A percentile compares a stretch with the other conserved stretches of the same genome.
These are phyloP conservation scores for Teleogryllus oceanicus DNA, from an alignment of 2,888 invertebrate species.

Conservation along the genomic window DNA sequence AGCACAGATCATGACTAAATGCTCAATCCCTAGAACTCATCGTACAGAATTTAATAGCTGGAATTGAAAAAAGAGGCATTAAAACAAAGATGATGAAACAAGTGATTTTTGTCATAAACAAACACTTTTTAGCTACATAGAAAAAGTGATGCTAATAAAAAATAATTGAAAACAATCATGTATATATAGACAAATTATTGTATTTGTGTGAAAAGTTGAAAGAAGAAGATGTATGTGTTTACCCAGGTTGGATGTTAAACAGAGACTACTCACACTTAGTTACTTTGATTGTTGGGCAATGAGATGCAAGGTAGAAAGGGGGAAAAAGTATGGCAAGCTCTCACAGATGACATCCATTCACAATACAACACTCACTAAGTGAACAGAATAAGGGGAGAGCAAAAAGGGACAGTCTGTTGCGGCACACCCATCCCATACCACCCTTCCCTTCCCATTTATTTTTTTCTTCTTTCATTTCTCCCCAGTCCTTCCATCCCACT, in stretches of 20 bases:
- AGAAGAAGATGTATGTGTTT: constrained; percentile 36
- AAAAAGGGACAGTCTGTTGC: constrained; percentile 35
- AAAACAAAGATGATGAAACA: constrained; percentile 39
- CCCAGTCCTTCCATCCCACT: constrained; percentile 22
- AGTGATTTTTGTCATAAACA: constrained; percentile 38
- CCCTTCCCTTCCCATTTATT: constrained; percentile 19
- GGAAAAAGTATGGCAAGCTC: constrained; percentile 37
- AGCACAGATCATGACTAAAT: constrained; percentile 37
- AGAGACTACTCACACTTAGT: constrained; percentile 33
- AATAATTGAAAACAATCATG: constrained; percentile 29
- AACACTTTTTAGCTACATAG: constrained; percentile 38
- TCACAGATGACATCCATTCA: constrained; percentile 40
- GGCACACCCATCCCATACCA: constrained; percentile 35
- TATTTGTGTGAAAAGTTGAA: constrained; percentile 36
- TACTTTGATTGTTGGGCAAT: constrained; percentile 34
- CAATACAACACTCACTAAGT: constrained; percentile 40
- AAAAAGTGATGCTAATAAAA: constrained; percentile 36
- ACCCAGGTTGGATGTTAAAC: constrained; percentile 29
- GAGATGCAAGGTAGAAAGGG: constrained; percentile 38
- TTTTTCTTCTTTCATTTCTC: not conserved
- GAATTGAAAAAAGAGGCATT: constrained; percentile 39
- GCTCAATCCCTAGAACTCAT: constrained; percentile 38
- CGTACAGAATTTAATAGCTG: constrained; percentile 38
- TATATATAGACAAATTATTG: constrained; percentile 35
- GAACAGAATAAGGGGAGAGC: constrained; percentile 37